Base-by-base conservation (phyloP, 2,797 vertebrate species). In the Cheirogaleus major region DNA sequence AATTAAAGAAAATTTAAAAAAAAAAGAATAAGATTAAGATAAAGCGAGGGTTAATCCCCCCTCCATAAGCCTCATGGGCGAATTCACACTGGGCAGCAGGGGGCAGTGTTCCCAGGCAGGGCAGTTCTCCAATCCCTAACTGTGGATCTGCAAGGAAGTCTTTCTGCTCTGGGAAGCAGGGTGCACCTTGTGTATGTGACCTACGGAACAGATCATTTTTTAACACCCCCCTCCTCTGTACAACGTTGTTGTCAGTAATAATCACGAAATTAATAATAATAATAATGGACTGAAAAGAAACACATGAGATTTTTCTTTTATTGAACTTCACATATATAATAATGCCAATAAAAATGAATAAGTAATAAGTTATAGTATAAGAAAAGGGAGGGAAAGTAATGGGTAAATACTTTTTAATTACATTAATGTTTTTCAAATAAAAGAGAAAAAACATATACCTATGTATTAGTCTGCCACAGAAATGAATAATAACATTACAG, bases 281-380 rank as follows among this genome's bases (percentile, higher is more conserved):
- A 90, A 63, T n/a, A 82, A 82, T 14, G 13, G 72, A 67, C 4
- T 55, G 20, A 76, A 89, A 80, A 79, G 52, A 65, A 88, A 70
- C 7, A 50, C 14, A 7, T 10, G 63, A 91, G 11, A 43, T 27
- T 76, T 91, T 86, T 67, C 67, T 81, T 75, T 94, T 55, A 79
- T 72, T 89, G 82, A 85, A 48, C 35, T 81, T 75, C 72, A 4
- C 32, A 10, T 50, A 45, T 76, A 59, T 45, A 86, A 78, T 81
- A 23, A 76, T 50, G 45, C 8, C 88, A 92, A 52, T 84, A 93
- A 96, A 90, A 95, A 30, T 48, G 30, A 87, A 38, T 55, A 79
- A 73, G 8, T 50, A 72, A 82, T 92, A 89, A 90, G 86, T 41
- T 87, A 70, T 8, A 86, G 7, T 17, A 87, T 76, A 13, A 78